Evolutionary conservation across 2,113 vertebrate species (phyloP), one percentile per base, ranked within the genome.

Genomic region (Sander vitreus): DNA sequence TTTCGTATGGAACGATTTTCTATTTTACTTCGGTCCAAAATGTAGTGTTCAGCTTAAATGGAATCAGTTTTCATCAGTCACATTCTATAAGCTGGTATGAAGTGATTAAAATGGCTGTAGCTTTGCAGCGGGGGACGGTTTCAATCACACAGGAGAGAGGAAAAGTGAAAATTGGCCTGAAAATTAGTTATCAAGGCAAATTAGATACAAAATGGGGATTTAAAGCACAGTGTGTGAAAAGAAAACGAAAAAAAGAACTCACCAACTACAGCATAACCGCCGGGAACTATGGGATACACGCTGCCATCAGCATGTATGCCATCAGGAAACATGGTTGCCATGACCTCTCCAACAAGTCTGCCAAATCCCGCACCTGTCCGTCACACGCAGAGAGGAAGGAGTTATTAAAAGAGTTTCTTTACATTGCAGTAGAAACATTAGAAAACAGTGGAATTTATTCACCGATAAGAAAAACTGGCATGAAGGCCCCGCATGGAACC

Each of bases 391-490:
- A 84, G 1, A 77, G 18, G 18, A 80, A 30, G 8, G n/a, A 4
- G 18, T 66, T 33, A 33, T 64, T 30, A 47, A 3, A 15, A 48
- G 0, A 21, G 2, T 10, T 67, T 83, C 14, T 27, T 45, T 48
- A 33, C 6, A 15, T 21, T 15, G 14, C 53, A 30, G 30, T 19
- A 19, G 14, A 72, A 67, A 74, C 23, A 66, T 27, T 18, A 65
- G 16, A 39, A 58, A 75, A 60, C 21, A 57, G 50, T 1, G 9
- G 6, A 19, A 36, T 75, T 69, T 45, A 87, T 95, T 96, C 91
- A 99, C 98, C 98, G 0, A 99, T 99, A 53, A 99, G 96, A 1
- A 99, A 99, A 88, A 99, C 98, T 0, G 98, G 98, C 98, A 99
- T 99, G 96, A 99, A 99, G 59, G 98, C 97, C 62, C 98, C 98